Base-by-base conservation (phyloP, 2,113 vertebrate species). In the Pithys albifrons region DNA sequence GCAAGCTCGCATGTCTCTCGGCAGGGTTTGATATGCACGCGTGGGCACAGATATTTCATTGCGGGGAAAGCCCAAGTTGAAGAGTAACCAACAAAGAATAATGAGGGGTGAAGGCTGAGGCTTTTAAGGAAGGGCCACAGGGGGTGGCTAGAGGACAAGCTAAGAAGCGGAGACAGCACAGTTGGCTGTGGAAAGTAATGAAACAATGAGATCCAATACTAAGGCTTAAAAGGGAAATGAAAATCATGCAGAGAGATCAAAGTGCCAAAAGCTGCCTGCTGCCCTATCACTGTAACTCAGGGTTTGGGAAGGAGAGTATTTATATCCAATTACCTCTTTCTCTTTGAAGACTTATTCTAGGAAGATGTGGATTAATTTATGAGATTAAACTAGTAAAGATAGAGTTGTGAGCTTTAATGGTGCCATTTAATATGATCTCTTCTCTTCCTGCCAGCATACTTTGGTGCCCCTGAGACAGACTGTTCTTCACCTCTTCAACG, bases 331-430 rank as follows among this genome's bases (percentile, higher is more conserved):
- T 83, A 85, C 59, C 59, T 80, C 62, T 84, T 93, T 89, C 78
- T 90, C 95, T 97, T 96, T 96, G 92, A 96, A 94, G 64, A 77
- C 92, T 91, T 83, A 41, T 83, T 96, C 76, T 91, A 94, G 69
- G 76, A 62, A 73, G 84, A 90, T 96, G 85, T 93, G 78, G 79
- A 96, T 95, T 93, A 91, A 90, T 97, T 97, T 95, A 96, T 93
- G 91, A 97, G 94, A 80, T 95, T 85, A 97, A 96, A 94, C 92
- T 95, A 92, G 91, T 82, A 86, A 95, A 96, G 93, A 95, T 24
- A 78, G 82, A 96, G 88, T 64, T 7, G 37, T 8, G 55, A 85
- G 90, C 61, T 87, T 90, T 93, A 92, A 94, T 83, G 77, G 65
- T 70, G 58, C 85, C 91, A 93, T 93, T 95, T 96, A 97, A 89